Percentiles rank a stretch among this genome's conserved stretches.
These are phyloP conservation scores for Ectobius pallidus DNA, from an alignment of 2,888 invertebrate species.

Conservation along the genomic window DNA sequence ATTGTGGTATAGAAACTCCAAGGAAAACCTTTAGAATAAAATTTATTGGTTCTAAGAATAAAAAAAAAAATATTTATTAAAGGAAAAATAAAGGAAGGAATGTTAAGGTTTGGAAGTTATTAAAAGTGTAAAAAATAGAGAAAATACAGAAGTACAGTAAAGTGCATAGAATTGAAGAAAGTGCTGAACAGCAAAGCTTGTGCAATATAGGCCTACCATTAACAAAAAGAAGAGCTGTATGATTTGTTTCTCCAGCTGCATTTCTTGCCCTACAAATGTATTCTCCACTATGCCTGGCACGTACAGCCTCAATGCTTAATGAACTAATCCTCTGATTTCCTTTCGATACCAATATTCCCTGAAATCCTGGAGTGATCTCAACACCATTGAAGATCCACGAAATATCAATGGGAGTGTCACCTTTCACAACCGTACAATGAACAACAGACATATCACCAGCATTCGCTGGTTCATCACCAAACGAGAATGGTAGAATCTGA, in stretches of 20 bases:
- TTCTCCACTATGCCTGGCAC: constrained; percentile 68
- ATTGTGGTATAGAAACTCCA: too few species aligned
- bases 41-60: too few species aligned
- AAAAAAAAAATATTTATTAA: too few species aligned
- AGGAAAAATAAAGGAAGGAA: too few species aligned
- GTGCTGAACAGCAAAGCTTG: too few species aligned
- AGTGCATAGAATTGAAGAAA: too few species aligned
- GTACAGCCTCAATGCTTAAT: constrained; percentile 46
- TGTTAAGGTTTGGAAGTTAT: too few species aligned
- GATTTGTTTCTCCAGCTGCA: constrained; percentile 65
- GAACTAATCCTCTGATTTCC: constrained; percentile 55
- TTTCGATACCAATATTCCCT: too few species aligned
- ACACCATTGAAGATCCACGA: constrained; percentile 48
- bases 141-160: too few species aligned
- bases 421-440: constrained; percentile 72
- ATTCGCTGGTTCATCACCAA: constrained; percentile 67
- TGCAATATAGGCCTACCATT: too few species aligned
- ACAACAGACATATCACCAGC: constrained; percentile 74
- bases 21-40: too few species aligned
- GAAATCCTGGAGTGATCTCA: constrained; percentile 52
- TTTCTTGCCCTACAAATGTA: constrained; percentile 71
- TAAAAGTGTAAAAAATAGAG: too few species aligned
- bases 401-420: constrained; percentile 71
- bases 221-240: constrained; percentile 66
- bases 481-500: constrained; percentile 60